phyloP scores from a whole-genome alignment of 2,113 vertebrate species.

The Psammodynastes pulverulentus region DNA sequence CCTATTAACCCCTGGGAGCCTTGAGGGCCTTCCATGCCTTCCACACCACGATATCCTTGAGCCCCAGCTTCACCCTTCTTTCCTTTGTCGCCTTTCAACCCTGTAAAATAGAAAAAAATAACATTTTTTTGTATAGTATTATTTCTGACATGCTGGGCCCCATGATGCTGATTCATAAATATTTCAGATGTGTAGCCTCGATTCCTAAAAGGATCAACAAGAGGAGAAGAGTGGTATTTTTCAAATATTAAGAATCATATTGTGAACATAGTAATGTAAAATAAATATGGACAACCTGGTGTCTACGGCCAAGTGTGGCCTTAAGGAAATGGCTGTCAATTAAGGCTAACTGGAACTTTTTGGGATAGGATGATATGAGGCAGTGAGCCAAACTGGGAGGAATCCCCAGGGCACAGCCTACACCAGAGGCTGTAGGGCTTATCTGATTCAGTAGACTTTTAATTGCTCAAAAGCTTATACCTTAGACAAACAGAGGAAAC shows the following conservation, averaged over 20 bases:
- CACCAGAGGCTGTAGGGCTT: background rate
- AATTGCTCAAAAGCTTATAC: background rate
- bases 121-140: background rate
- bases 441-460: background rate
- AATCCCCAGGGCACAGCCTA: background rate
- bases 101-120: constrained; percentile 47
- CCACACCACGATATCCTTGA: constrained; percentile 79
- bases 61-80: constrained; percentile 73
- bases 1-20: constrained; percentile 78
- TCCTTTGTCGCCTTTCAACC: constrained; percentile 63
- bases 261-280: background rate
- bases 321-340: background rate
- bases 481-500: background rate
- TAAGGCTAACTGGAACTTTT: background rate
- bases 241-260: background rate
- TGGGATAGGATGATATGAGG: background rate
- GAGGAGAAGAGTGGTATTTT: background rate
- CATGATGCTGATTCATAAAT: background rate
- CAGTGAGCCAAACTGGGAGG: background rate
- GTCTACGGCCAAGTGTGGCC: background rate
- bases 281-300: background rate
- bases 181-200: background rate
- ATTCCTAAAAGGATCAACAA: background rate
- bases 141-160: background rate
- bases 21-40: constrained; percentile 72